Evolutionary conservation across 2,888 invertebrate genomes (phyloP).

Genomic region (Ypsolopha scabrella): DNA sequence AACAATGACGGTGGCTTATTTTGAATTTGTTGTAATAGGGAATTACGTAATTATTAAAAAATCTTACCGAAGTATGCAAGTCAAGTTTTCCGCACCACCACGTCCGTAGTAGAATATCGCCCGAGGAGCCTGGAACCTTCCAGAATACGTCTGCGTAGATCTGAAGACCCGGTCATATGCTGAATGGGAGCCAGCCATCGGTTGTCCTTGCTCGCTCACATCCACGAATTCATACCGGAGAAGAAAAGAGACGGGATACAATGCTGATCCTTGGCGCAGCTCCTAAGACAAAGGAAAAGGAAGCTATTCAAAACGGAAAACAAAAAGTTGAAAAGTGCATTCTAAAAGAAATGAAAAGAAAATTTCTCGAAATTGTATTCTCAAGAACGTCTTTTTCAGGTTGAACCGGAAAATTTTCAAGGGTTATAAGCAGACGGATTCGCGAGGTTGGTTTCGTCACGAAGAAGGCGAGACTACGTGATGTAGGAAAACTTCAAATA

Average conservation of each 20-base stretch:
- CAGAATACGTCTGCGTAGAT: conserved; percentile 65
- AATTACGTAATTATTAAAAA: background rate
- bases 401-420: background rate
- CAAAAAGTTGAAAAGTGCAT: too few species aligned
- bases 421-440: conserved; percentile 13
- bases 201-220: conserved; percentile 75
- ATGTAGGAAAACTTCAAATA: conserved; percentile 58
- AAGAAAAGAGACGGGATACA: conserved; percentile 82
- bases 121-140: conserved; percentile 79
- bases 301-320: too few species aligned
- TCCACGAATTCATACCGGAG: conserved; percentile 88
- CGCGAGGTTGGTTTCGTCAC: conserved; percentile 25
- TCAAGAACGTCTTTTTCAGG: background rate
- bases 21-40: too few species aligned
- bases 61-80: conserved; percentile 75
- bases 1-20: too few species aligned
- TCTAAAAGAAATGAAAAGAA: background rate
- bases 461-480: conserved; percentile 20
- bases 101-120: conserved; percentile 87
- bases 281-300: conserved; percentile 41
- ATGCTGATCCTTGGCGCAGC: conserved; percentile 81
- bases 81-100: conserved; percentile 81
- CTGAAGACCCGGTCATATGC: conserved; percentile 75
- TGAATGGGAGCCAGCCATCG: conserved; percentile 67
- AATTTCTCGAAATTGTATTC: background rate